These are phyloP conservation scores for Coregonus suidteri DNA, from an alignment of 2,797 vertebrate species.

Conservation along the genomic window DNA sequence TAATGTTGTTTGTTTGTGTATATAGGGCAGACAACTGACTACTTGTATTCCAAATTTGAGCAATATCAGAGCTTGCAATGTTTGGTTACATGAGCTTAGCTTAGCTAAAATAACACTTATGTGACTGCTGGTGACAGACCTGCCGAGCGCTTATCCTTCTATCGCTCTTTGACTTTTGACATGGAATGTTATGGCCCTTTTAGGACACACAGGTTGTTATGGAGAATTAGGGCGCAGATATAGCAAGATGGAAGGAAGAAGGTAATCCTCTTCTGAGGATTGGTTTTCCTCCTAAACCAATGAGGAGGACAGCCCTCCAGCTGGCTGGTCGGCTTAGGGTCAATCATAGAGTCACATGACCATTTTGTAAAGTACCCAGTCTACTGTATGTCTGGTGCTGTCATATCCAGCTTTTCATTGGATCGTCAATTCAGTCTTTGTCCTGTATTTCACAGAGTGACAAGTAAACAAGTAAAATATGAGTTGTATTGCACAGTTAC, in stretches of 20 bases:
- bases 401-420: neutral
- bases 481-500: too few species aligned
- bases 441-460: neutral
- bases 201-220: neutral
- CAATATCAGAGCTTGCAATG: too few species aligned
- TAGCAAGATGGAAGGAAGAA: too few species aligned
- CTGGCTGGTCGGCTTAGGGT: neutral
- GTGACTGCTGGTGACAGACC: too few species aligned
- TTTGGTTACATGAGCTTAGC: too few species aligned
- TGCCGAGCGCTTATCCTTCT: neutral
- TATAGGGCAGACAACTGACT: too few species aligned
- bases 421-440: neutral
- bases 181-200: neutral
- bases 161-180: neutral
- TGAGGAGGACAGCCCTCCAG: neutral
- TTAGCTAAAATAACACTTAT: neutral
- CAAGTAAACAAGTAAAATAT: neutral
- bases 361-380: too few species aligned
- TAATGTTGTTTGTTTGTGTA: too few species aligned
- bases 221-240: neutral
- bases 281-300: neutral
- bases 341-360: too few species aligned
- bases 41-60: too few species aligned
- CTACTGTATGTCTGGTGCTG: neutral
- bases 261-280: neutral